These are phyloP conservation scores for Calycopis cecrops DNA, from an alignment of 1,140 invertebrate genomes.

Conservation along the genomic window DNA sequence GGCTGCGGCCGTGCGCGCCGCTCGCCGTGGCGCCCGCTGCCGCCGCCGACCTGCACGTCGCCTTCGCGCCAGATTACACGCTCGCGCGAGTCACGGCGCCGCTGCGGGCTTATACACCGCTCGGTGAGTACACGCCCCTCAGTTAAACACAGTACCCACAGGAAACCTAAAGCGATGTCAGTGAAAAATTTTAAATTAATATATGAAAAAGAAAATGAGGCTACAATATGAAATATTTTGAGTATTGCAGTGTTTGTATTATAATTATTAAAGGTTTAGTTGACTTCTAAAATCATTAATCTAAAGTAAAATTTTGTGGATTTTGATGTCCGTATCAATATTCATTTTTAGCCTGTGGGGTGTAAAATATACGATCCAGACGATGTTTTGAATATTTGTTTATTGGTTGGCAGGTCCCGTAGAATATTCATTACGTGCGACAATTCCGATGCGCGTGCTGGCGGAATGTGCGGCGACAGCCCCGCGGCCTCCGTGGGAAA, in stretches of 20 bases:
- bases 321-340: too few species aligned
- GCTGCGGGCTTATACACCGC: conserved; percentile 31
- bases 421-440: conserved; percentile 86
- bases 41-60: conserved; percentile 86
- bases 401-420: conserved; percentile 71
- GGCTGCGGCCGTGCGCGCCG: conserved; percentile 75
- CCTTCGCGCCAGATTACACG: conserved; percentile 95
- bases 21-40: conserved; percentile 87
- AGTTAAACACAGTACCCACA: too few species aligned
- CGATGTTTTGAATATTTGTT: too few species aligned
- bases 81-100: conserved; percentile 74
- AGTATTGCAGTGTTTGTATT: too few species aligned
- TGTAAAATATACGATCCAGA: not conserved
- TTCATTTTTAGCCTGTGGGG: too few species aligned
- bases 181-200: too few species aligned
- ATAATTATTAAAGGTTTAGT: too few species aligned
- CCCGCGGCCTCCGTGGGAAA: conserved; percentile 89
- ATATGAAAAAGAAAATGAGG: too few species aligned
- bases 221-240: too few species aligned
- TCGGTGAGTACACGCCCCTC: conserved; percentile 76
- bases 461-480: conserved; percentile 81
- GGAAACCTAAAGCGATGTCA: too few species aligned
- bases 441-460: conserved; percentile 86
- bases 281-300: too few species aligned
- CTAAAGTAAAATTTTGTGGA: too few species aligned